Percentiles rank a stretch among this genome's conserved stretches.
Evolutionary conservation across 2,113 vertebrate species (phyloP).

Genomic region (Chrysemys picta): DNA sequence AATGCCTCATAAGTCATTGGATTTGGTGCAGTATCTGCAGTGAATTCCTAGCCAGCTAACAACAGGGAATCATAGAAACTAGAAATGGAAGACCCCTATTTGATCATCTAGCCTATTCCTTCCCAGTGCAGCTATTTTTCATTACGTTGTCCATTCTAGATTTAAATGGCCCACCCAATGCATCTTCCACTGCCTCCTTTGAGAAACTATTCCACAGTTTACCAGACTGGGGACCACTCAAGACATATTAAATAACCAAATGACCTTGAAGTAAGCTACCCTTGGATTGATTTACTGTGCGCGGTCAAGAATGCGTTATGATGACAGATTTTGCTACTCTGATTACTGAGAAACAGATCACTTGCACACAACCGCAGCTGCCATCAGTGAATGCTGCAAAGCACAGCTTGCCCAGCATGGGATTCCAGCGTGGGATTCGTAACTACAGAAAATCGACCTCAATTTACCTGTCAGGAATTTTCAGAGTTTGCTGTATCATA

Average conservation of each 20-base stretch:
- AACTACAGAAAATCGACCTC: slow-evolving; percentile 66
- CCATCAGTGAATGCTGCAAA: slow-evolving; percentile 39
- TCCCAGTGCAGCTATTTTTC: slow-evolving; percentile 32
- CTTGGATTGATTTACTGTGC: slow-evolving; percentile 42
- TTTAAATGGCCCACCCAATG: slow-evolving; percentile 7
- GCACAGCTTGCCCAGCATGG: slow-evolving; percentile 48
- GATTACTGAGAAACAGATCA: slow-evolving; percentile 48
- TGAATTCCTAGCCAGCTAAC: slow-evolving; percentile 63
- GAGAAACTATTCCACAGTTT: neutral
- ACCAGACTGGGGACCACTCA: neutral
- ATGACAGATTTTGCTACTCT: neutral
- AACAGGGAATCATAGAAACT: neutral
- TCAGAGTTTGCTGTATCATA: slow-evolving; percentile 49
- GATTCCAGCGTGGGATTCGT: slow-evolving; percentile 58
- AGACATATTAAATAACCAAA: slow-evolving; percentile 70
- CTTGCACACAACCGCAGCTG: slow-evolving; percentile 53
- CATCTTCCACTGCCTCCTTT: neutral
- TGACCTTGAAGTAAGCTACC: slow-evolving; percentile 68
- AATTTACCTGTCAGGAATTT: slow-evolving; percentile 62
- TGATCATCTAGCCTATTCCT: slow-evolving; percentile 64
- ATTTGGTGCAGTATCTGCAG: neutral
- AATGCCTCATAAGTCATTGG: slow-evolving; percentile 29
- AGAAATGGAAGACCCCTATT: neutral
- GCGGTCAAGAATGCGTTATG: slow-evolving; percentile 42
- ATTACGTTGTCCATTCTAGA: slow-evolving; percentile 37